These are phyloP conservation scores for Sus cebifrons DNA, from an alignment of 2,797 vertebrate species.

Conservation along the genomic window DNA sequence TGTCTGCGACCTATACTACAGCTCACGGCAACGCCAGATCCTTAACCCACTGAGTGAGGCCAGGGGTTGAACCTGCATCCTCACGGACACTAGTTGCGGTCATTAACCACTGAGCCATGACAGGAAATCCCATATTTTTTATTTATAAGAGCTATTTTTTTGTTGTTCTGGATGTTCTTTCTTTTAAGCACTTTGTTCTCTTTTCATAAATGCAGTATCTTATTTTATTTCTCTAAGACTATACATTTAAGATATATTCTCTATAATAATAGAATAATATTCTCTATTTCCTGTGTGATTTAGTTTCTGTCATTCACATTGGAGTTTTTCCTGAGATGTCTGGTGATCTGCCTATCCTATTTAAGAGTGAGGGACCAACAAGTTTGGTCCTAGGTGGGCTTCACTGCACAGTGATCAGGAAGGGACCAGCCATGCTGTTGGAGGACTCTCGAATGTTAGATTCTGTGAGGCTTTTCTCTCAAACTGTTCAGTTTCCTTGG, in stretches of 20 bases:
- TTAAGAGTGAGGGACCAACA: background rate
- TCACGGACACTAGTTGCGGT: too few relatives aligned
- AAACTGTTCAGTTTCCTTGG: background rate
- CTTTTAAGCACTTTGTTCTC: background rate
- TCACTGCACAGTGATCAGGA: background rate
- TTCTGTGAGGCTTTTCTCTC: background rate
- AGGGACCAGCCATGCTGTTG: background rate
- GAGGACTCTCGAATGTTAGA: background rate
- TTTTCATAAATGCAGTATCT: background rate
- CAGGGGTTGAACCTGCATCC: too few relatives aligned
- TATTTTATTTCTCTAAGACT: constrained; percentile 49
- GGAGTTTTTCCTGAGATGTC: background rate
- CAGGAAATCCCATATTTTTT: background rate
- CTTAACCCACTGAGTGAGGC: too few relatives aligned
- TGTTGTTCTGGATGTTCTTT: background rate
- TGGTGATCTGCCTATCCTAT: background rate
- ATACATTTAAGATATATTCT: background rate
- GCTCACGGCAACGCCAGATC: too few relatives aligned
- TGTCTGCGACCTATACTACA: too few relatives aligned
- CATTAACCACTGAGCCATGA: too few relatives aligned
- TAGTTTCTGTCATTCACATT: background rate
- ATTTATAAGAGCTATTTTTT: background rate
- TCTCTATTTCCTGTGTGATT: background rate
- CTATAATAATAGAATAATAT: background rate
- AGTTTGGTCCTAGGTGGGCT: background rate